Evolutionary conservation across 1,140 invertebrate genomes (phyloP), one percentile per base, ranked within the genome.

Genomic region (Lordiphosa collinella): DNA sequence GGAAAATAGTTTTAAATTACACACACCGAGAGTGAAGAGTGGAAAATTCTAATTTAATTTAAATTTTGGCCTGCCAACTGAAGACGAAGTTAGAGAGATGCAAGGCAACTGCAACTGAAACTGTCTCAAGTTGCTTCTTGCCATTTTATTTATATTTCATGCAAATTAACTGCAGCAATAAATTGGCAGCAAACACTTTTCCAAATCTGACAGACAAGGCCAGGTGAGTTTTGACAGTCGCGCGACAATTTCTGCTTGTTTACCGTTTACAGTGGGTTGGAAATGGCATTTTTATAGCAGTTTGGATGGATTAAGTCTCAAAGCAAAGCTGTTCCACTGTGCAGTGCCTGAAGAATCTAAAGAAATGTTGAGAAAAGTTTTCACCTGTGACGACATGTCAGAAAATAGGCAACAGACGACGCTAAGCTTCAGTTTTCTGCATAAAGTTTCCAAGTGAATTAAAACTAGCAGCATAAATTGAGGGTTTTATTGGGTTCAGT

Each of bases 1-100:
- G 78, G 61, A 68, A 76, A 82, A 82, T 82, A 84, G 76, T 82
- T 82, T 82, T 84, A 82, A 82, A 82, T 82, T 82, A 82, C 78
- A 84, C 58, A 68, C 58, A 68, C 67, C 71, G 31, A 65, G 41
- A 22, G 31, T 59, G 41, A 22, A 65, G 49, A 54, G 31, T 51
- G 57, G 72, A 67, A 82, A 71, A 76, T 76, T 82, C 71, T 84
- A 84, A 82, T 82, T 82, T 82, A 82, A 82, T 84, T 84, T 68
- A 64, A 68, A 76, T 72, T 64, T 38, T 55, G 60, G 54, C 54
- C 54, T 49, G 31, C 73, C 50, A 49, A 34, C 13, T 13, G 22
- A 6, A 7, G 31, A 31, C 14, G 9, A 13, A 37, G 7, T 29
- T 34, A 32, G 13, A 13, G 52, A 8, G n/a, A n/a, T 9, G 41